phyloP scores from a whole-genome alignment of 2,797 vertebrate species.

The Falco concolor region DNA sequence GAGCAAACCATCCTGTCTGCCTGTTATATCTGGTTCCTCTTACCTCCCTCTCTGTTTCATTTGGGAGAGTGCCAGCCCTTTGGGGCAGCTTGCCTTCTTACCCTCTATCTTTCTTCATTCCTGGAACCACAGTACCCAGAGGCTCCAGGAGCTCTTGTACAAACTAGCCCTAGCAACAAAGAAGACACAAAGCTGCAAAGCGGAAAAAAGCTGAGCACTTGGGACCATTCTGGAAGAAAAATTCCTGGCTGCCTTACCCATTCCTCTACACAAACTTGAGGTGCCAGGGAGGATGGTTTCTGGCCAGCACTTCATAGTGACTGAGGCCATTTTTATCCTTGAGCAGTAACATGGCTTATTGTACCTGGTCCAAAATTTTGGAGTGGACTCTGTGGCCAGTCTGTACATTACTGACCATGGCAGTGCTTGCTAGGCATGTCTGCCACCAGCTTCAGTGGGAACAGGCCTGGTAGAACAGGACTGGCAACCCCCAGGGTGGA shows the following conservation, averaged over 20 bases:
- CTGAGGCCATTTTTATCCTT: background rate
- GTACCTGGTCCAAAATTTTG: background rate
- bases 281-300: background rate
- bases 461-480: background rate
- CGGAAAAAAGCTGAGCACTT: background rate
- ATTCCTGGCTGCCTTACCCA: background rate
- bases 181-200: background rate
- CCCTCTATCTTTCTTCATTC: background rate
- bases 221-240: background rate
- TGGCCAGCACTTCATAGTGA: background rate
- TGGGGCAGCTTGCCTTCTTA: background rate
- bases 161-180: background rate
- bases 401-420: background rate
- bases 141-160: background rate
- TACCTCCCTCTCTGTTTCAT: background rate
- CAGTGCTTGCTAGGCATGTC: rapidly evolving
- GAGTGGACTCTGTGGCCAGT: background rate
- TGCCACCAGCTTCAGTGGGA: background rate
- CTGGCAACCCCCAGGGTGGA: background rate
- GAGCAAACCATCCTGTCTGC: background rate
- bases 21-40: background rate
- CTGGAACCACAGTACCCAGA: background rate
- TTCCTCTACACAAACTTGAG: background rate
- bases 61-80: background rate
- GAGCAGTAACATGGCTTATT: background rate